Evolutionary conservation across 2,888 invertebrate genomes (phyloP).

Genomic region (Sialis lutaria): DNA sequence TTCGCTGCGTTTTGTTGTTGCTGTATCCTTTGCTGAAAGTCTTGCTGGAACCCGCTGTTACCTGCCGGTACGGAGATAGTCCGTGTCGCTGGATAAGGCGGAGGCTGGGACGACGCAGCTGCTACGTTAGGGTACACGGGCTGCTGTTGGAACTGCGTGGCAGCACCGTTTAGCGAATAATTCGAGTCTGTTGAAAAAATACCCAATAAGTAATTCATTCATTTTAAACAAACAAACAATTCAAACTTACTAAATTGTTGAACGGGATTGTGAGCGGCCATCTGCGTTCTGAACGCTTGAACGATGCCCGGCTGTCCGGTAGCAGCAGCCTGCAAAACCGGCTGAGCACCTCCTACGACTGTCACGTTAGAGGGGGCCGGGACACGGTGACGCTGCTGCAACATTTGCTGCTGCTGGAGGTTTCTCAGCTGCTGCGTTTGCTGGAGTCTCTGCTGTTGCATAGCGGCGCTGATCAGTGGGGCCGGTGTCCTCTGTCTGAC

Average conservation of each 20-base stretch:
- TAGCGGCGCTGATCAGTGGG: not conserved
- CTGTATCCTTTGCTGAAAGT: slow-evolving; percentile 6
- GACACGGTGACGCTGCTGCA: too few species aligned
- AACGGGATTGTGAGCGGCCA: too few species aligned
- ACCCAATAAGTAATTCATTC: too few species aligned
- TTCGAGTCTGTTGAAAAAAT: too few species aligned
- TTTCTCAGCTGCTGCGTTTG: slow-evolving; percentile 8
- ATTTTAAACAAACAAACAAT: too few species aligned
- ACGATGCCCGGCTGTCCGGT: too few species aligned
- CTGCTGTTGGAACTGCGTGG: slow-evolving; percentile 13
- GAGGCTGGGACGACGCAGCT: slow-evolving; percentile 1
- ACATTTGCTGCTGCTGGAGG: slow-evolving; percentile 14
- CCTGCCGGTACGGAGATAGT: slow-evolving; percentile 1
- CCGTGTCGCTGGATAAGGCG: slow-evolving; percentile 13
- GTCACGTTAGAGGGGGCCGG: too few species aligned
- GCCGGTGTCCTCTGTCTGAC: not conserved
- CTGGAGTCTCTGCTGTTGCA: not conserved
- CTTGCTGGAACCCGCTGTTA: slow-evolving; percentile 12
- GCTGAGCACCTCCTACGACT: too few species aligned
- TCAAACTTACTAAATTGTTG: too few species aligned
- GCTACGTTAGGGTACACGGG: slow-evolving; percentile 1
- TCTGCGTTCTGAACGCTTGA: too few species aligned
- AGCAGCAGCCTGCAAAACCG: too few species aligned
- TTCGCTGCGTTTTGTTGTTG: slow-evolving; percentile 42
- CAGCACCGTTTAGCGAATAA: slow-evolving; percentile 7